Conservation (phyloP, 2,888 invertebrate genomes). For the Chromoteleia sp. region DNA sequence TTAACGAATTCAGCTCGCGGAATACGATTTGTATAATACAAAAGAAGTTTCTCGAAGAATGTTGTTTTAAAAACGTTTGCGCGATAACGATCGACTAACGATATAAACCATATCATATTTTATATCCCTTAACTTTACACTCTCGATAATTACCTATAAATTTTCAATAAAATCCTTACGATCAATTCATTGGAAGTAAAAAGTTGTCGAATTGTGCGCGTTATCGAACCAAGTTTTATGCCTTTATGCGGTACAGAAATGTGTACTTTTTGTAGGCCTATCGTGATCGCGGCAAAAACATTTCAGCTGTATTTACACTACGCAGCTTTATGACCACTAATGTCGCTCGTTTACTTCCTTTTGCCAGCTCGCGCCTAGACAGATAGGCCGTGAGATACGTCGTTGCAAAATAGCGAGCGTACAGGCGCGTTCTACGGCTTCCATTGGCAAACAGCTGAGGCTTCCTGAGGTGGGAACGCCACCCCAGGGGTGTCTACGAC, state of each 20-base stretch:
- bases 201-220: slow-evolving; percentile 3
- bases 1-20: too few relatives aligned
- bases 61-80: too few relatives aligned
- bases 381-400: slow-evolving; percentile 34
- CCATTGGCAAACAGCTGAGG: slow-evolving; percentile 76
- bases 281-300: slow-evolving; percentile 21
- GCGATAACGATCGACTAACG: too few relatives aligned
- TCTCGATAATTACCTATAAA: slow-evolving; percentile 4
- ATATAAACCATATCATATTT: too few relatives aligned
- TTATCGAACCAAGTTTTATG: slow-evolving; percentile 15
- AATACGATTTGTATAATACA: too few relatives aligned
- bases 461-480: slow-evolving; percentile 68
- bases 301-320: slow-evolving; percentile 42
- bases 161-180: slow-evolving; percentile 5
- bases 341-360: slow-evolving; percentile 32
- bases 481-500: slow-evolving; percentile 62
- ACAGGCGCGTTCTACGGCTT: slow-evolving; percentile 70
- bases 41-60: too few relatives aligned
- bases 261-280: slow-evolving; percentile 18
- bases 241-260: slow-evolving; percentile 1
- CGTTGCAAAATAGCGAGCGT: slow-evolving; percentile 54
- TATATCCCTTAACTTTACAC: neutral
- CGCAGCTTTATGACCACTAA: slow-evolving; percentile 41
- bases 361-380: slow-evolving; percentile 28
- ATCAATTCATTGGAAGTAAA: neutral